Base-by-base conservation (phyloP, 2,888 invertebrate genomes). In the Myathropa florea region DNA sequence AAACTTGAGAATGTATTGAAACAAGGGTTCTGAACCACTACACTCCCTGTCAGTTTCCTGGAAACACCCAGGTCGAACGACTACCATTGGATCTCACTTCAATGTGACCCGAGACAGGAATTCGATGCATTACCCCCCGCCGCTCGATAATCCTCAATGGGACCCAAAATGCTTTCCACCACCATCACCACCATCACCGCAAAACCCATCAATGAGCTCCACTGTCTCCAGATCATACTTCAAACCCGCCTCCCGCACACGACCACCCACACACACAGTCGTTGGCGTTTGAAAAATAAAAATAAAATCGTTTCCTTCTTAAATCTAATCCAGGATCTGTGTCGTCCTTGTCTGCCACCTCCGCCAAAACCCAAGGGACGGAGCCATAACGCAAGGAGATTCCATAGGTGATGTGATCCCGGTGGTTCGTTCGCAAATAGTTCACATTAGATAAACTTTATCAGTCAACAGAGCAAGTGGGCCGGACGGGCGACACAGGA, bases 321-420 rank as follows among this genome's bases (percentile, higher is more conserved):
- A 30, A 78, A 63, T 78, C 55, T 78, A 71, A 64, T 78, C 64
- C 78, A 28, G 28, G 64, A 78, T 78, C 78, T 71, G 36, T 46
- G 46, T 46, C 24, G 71, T 59, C 21, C 57, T 26, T 24, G 57
- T 57, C 57, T 23, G 24, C 36, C 33, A 33, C 28, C 61, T 28
- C 26, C 10, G n/a, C 57, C 21, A 28, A 30, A 28, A 61, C 14
- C 18, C 61, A 53, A 39, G 57, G 57, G 14, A 57, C 24, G 57
- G 23, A 14, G 57, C 59, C 65, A 39, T 72, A 79, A 65, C 30
- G 65, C 24, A 71, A 18, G 46, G 12, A 55, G 63, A 70, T 70
- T 57, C 39, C 71, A 63, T 55, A 78, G 78, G 77, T 77, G 67
- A 59, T 59, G 70, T 70, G 70, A 59, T 70, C 39, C 36, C 36